Evolutionary conservation across 1,140 invertebrate species (phyloP).

Genomic region (Hyles euphorbiae): DNA sequence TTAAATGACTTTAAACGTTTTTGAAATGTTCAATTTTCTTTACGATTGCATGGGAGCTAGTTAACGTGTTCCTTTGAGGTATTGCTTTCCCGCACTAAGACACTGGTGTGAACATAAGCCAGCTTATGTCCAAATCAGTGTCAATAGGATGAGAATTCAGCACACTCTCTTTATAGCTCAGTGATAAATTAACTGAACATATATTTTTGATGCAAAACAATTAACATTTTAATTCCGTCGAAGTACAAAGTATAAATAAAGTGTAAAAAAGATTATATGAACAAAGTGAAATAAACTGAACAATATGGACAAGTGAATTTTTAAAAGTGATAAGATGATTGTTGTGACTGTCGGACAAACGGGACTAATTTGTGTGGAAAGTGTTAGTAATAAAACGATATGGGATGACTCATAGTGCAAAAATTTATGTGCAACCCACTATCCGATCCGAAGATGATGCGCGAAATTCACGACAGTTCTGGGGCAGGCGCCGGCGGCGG

Average conservation of each 20-base stretch:
- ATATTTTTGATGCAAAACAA: constrained; percentile 63
- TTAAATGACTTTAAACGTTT: background rate
- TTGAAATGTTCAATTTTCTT: constrained; percentile 4
- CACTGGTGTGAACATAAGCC: constrained; percentile 55
- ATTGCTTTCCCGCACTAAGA: constrained; percentile 20
- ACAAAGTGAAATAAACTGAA: constrained; percentile 38
- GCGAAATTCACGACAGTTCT: constrained; percentile 70
- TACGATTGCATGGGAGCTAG: constrained; percentile 6
- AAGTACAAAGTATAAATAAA: constrained; percentile 68
- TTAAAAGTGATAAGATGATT: constrained; percentile 52
- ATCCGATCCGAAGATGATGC: constrained; percentile 68
- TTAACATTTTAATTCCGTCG: constrained; percentile 65
- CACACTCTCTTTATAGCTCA: constrained; percentile 47
- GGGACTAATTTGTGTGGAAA: constrained; percentile 56
- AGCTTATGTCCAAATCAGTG: constrained; percentile 53
- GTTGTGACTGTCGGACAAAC: constrained; percentile 38
- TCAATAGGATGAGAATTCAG: constrained; percentile 3
- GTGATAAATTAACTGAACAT: constrained; percentile 60
- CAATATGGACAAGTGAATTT: constrained; percentile 44
- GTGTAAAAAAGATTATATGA: constrained; percentile 41
- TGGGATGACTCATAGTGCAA: constrained; percentile 73
- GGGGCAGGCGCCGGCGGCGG: constrained; percentile 63
- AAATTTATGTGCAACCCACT: constrained; percentile 62
- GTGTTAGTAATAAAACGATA: constrained; percentile 68
- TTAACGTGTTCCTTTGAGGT: constrained; percentile 53